phyloP scores from a whole-genome alignment of 1,140 invertebrate species.

The Scylla paramamosain region DNA sequence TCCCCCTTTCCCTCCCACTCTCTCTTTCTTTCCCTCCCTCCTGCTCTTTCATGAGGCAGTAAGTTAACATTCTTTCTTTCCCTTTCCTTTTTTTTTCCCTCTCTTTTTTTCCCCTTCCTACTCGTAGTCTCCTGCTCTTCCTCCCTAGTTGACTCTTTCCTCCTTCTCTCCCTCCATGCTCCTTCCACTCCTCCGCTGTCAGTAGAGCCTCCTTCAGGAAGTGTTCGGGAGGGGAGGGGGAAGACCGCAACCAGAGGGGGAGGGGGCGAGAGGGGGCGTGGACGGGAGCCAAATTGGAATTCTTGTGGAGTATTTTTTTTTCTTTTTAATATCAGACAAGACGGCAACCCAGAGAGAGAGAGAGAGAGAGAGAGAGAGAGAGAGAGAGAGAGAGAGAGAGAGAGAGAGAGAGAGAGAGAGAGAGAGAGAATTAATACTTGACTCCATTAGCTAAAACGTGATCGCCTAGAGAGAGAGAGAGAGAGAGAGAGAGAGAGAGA shows the following conservation, averaged over 20 bases:
- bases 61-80: neutral
- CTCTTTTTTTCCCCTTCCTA: neutral
- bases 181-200: neutral
- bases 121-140: no score
- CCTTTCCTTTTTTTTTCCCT: neutral
- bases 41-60: neutral
- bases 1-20: neutral
- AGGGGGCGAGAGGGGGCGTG: no score
- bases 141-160: no score
- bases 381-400: neutral
- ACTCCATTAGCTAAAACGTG: no score
- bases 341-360: slow-evolving; percentile 5
- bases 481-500: no score
- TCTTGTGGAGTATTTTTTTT: neutral
- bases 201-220: neutral
- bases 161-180: neutral
- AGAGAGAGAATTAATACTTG: neutral
- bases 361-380: slow-evolving; percentile 17
- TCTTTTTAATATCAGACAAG: neutral
- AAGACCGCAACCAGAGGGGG: no score
- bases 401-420: slow-evolving; percentile 7
- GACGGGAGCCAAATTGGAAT: slow-evolving; percentile 3
- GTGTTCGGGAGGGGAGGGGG: no score
- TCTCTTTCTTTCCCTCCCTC: neutral
- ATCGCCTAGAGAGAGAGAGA: neutral